These are phyloP conservation scores for Drosophila chauvacae DNA, from an alignment of 1,140 invertebrate species.

Conservation along the genomic window DNA sequence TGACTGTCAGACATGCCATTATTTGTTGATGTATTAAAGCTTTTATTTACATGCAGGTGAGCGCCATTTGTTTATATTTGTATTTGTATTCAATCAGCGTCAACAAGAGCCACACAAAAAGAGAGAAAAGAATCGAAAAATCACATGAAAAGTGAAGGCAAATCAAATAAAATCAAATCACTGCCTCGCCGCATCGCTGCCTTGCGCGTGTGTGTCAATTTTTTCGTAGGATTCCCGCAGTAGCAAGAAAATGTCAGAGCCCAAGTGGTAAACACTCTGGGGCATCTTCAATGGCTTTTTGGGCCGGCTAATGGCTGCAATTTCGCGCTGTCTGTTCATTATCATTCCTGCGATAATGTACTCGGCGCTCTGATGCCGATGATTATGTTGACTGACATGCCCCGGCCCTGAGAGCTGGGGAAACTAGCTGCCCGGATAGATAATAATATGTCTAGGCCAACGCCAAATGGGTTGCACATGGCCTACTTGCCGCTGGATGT, in stretches of 20 bases:
- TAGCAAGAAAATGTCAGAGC: conserved; percentile 42
- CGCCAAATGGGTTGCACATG: conserved; percentile 46
- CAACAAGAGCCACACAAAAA: conserved; percentile 55
- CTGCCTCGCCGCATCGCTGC: conserved; percentile 5
- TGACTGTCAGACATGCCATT: conserved; percentile 71
- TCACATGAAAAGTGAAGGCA: conserved; percentile 66
- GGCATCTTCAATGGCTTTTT: conserved; percentile 48
- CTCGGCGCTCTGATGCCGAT: conserved; percentile 34
- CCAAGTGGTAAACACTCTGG: conserved; percentile 49
- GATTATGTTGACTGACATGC: conserved; percentile 46
- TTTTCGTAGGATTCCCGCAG: conserved; percentile 36
- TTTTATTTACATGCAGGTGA: conserved; percentile 76
- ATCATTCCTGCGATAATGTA: conserved; percentile 36
- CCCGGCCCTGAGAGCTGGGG: conserved; percentile 26
- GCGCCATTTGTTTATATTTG: conserved; percentile 77
- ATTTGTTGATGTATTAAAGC: conserved; percentile 78
- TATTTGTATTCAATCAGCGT: conserved; percentile 80
- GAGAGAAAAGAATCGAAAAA: conserved; percentile 39
- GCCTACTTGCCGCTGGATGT: conserved; percentile 47
- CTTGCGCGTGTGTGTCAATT: conserved; percentile 24
- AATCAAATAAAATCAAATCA: conserved; percentile 76
- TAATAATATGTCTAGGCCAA: conserved; percentile 58
- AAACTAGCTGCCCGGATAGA: conserved; percentile 37
- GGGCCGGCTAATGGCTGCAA: conserved; percentile 51
- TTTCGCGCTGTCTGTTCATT: conserved; percentile 45